Evolutionary conservation across 2,797 vertebrate species (phyloP).

Genomic region (Sparus aurata): DNA sequence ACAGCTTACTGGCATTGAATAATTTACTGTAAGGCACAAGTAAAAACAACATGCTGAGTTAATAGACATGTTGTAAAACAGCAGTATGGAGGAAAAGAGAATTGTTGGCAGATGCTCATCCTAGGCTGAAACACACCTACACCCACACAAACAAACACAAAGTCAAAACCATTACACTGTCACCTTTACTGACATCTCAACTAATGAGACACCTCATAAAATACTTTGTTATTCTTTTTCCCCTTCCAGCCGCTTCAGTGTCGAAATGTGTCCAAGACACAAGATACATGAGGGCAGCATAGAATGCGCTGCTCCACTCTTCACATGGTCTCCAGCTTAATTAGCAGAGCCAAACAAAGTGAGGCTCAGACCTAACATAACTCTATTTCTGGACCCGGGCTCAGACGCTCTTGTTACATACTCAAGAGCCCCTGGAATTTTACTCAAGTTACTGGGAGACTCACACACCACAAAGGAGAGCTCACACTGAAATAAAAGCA

Average conservation of each 20-base stretch:
- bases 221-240: slow-evolving; percentile 44
- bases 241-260: slow-evolving; percentile 35
- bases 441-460: slow-evolving; percentile 77
- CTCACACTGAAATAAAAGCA: slow-evolving; percentile 53
- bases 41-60: slow-evolving; percentile 59
- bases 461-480: slow-evolving; percentile 40
- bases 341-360: slow-evolving; percentile 78
- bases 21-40: slow-evolving; percentile 49
- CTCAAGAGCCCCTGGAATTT: slow-evolving; percentile 73
- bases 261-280: slow-evolving; percentile 51
- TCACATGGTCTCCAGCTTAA: slow-evolving; percentile 66
- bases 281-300: slow-evolving; percentile 49
- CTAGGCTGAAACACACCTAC: slow-evolving; percentile 34
- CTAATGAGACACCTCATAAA: slow-evolving; percentile 41
- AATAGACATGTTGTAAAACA: slow-evolving; percentile 66
- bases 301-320: slow-evolving; percentile 46
- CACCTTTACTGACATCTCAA: slow-evolving; percentile 42
- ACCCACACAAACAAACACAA: slow-evolving; percentile 15
- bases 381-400: slow-evolving; percentile 79
- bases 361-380: slow-evolving; percentile 75
- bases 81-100: slow-evolving; percentile 57
- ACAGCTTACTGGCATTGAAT: slow-evolving; percentile 58
- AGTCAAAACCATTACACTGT: slow-evolving; percentile 30
- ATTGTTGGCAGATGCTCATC: slow-evolving; percentile 71
- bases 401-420: slow-evolving; percentile 74